A percentile compares a stretch with the other conserved stretches of the same genome.
Conservation (phyloP, 2,797 vertebrate genomes). For the Hippocampus kuda region DNA sequence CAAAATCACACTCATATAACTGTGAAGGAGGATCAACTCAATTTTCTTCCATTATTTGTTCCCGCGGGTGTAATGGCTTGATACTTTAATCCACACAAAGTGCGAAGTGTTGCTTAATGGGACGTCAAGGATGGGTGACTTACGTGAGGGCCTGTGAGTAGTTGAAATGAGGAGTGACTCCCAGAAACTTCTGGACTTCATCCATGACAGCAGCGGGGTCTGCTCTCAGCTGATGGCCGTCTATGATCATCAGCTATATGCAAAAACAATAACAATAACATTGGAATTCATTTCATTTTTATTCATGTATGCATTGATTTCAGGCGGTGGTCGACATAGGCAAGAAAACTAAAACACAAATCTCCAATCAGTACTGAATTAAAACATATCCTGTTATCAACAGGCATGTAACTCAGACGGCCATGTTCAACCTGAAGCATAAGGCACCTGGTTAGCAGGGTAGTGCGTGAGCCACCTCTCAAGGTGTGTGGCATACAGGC, state of each 20-base stretch:
- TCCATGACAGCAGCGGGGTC: conserved; percentile 91
- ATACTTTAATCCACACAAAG: not conserved
- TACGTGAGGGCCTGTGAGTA: conserved; percentile 93
- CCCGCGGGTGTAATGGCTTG: not conserved
- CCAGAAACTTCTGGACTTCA: conserved; percentile 91
- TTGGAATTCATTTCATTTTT: no score
- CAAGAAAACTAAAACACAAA: no score
- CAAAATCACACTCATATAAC: not conserved
- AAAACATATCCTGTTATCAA: not conserved
- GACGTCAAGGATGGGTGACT: conserved; percentile 47
- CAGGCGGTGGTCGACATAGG: no score
- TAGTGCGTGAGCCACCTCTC: conserved; percentile 85
- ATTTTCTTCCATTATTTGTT: not conserved
- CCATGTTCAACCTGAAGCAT: not conserved
- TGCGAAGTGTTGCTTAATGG: not conserved
- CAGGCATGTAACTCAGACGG: not conserved
- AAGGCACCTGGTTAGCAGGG: conserved; percentile 78
- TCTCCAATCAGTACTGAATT: not conserved
- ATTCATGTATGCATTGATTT: no score
- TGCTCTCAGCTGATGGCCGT: conserved; percentile 89
- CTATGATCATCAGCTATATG: conserved; percentile 84
- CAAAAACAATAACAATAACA: not conserved
- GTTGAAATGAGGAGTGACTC: conserved; percentile 85
- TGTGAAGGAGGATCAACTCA: conserved; percentile 5
- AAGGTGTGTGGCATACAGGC: conserved; percentile 83